Base-by-base conservation (phyloP, 2,888 invertebrate genomes). In the Stenurella melanura region DNA sequence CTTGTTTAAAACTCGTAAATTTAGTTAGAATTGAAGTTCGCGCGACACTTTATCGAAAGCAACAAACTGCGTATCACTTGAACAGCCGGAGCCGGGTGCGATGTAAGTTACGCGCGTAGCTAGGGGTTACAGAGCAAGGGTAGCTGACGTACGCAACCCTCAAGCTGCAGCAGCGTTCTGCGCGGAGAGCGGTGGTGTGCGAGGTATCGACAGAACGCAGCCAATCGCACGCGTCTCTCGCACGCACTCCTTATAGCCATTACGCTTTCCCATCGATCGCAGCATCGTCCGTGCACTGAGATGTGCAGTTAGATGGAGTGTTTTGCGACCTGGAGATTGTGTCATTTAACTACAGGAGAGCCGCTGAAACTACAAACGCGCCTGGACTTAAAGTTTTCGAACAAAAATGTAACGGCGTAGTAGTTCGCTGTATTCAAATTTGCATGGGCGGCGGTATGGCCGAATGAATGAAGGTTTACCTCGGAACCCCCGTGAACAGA, bases 201-300 rank as follows among this genome's bases (percentile, higher is more conserved):
- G 75, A 80, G 78, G 80, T 81, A 86, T 87, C 87, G 86, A 86
- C 86, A 83, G 85, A 83, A 87, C 85, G 86, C 87, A 85, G 86
- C 89, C 89, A 88, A 89, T 89, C 85, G 89, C 86, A 87, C 87
- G 86, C 86, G 85, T 81, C 84, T 82, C 85, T 83, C 86, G 86
- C 87, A 89, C 89, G 89, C 89, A 89, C 89, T 88, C 87, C 88
- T 89, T 87, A 87, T 87, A 86, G 87, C 88, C 87, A 88, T 88
- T 88, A 88, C 87, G 88, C 85, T 84, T 78, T 81, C 63, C 57
- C 87, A 88, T 88, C 88, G 88, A 88, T 89, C 89, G 87, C 77
- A 76, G 64, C 79, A 68, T 73, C 71, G 63, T 30, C 19, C 64
- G 77, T 82, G 80, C 81, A 82, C 78, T 78, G 82, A 83, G 83